Evolutionary conservation across 2,113 vertebrate genomes (phyloP), one percentile per base, ranked within the genome.

Genomic region (Agapornis roseicollis): DNA sequence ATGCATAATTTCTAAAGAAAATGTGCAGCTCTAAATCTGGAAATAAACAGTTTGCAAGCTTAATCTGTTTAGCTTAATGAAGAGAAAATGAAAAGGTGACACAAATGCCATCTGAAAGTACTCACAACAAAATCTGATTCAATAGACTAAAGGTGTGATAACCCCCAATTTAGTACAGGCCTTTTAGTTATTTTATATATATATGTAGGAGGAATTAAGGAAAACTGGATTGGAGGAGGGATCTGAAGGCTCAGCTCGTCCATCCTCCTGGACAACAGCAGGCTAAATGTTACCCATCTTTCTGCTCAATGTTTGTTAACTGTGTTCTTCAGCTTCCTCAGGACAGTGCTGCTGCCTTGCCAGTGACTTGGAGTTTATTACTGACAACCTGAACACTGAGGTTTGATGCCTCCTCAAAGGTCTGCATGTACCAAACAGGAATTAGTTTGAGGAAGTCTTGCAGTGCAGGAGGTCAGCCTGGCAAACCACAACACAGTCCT

Each of bases 271-370:
- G 71, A 19, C 17, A 15, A 0, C 1, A 3, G 49, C 37, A 44
- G 47, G 58, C 23, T 4, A 19, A 53, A 17, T 2, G 11, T 37
- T 7, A 3, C 19, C 39, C 28, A 0, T 4, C 25, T 41, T 50
- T 7, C 37, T 81, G 73, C 77, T 63, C 15, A 33, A 4, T 17
- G 19, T 46, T 52, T 68, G 50, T 25, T 39, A 42, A 69, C 16
- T 0, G 0, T 5, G 25, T 16, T 39, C 66, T 15, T 49, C n/a
- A 37, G 6, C 2, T 35, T 9, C 47, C 70, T 65, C 9, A 2
- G 80, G 23, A 1, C 12, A 19, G 61, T 6, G 27, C 33, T 58
- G 14, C 56, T 24, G 33, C 56, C 53, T 49, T 71, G 46, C 41
- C 72, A 17, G 47, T 5, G 20, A 7, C 88, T 13, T 31, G 2